A percentile compares a stretch with the other conserved stretches of the same genome.
Conservation (phyloP, 2,888 invertebrate species). For the Lucinisca nassula region DNA sequence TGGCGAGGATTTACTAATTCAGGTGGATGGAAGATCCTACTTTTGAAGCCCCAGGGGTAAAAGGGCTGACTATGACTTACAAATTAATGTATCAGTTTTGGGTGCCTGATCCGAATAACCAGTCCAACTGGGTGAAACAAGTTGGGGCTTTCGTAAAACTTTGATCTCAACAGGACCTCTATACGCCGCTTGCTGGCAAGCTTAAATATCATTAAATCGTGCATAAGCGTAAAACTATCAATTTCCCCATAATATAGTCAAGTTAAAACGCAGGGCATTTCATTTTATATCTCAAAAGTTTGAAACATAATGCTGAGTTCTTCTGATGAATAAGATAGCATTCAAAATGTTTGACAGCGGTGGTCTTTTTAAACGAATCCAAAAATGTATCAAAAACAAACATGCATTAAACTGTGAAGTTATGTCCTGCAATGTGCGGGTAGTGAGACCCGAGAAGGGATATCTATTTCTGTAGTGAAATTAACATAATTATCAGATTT, state of each 20-base stretch:
- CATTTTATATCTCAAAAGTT: not conserved
- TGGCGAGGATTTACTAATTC: no score
- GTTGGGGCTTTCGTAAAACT: not conserved
- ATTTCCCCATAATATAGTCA: no score
- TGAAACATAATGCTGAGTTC: not conserved
- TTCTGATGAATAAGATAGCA: not conserved
- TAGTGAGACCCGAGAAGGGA: not conserved
- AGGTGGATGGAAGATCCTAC: no score
- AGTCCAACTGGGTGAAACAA: not conserved
- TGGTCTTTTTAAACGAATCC: not conserved
- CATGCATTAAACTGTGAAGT: not conserved
- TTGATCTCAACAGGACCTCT: not conserved
- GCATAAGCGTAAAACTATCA: not conserved
- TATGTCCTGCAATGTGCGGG: not conserved
- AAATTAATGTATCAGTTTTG: not conserved
- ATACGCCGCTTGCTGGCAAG: not conserved
- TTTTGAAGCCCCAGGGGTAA: no score
- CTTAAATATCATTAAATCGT: not conserved
- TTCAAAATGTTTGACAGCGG: not conserved
- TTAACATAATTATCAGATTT: not conserved
- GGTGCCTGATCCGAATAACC: not conserved
- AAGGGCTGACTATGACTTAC: not conserved
- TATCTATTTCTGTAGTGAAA: not conserved
- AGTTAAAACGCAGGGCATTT: not conserved
- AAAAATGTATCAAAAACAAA: constrained; percentile 1